phyloP scores from a whole-genome alignment of 2,888 invertebrate species.

The Parascotia fuliginaria region DNA sequence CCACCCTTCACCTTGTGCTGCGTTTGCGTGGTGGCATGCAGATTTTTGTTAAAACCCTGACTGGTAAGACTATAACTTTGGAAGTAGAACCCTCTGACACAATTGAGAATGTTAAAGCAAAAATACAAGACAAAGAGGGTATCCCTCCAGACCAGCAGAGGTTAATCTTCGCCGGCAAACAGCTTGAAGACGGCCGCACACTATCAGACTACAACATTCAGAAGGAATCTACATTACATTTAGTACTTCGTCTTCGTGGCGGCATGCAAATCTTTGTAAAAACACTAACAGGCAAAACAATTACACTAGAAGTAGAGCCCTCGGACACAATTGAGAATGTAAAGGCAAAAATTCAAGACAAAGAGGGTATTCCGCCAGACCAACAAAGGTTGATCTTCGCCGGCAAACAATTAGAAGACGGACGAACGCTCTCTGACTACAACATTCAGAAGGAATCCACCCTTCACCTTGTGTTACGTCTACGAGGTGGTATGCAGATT shows the following conservation, averaged over 20 bases:
- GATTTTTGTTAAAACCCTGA: slow-evolving; percentile 48
- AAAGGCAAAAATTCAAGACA: slow-evolving; percentile 50
- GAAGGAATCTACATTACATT: slow-evolving; percentile 48
- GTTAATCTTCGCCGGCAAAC: slow-evolving; percentile 50
- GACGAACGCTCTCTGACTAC: slow-evolving; percentile 45
- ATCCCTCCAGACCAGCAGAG: slow-evolving; percentile 52
- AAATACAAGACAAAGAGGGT: slow-evolving; percentile 53
- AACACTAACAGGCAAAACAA: slow-evolving; percentile 49
- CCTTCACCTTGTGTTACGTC: slow-evolving; percentile 42
- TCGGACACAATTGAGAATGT: slow-evolving; percentile 53
- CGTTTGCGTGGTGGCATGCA: slow-evolving; percentile 53
- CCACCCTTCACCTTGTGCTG: slow-evolving; percentile 41
- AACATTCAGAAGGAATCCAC: slow-evolving; percentile 52
- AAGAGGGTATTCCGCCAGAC: slow-evolving; percentile 51
- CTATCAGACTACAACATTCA: slow-evolving; percentile 50
- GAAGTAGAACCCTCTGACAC: slow-evolving; percentile 50
- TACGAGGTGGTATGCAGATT: slow-evolving; percentile 53
- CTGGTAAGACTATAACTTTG: slow-evolving; percentile 47
- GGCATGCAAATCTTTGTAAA: slow-evolving; percentile 55
- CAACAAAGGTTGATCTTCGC: slow-evolving; percentile 50
- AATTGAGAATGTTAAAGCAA: slow-evolving; percentile 51
- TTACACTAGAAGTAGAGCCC: slow-evolving; percentile 45
- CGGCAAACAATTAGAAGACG: slow-evolving; percentile 50
- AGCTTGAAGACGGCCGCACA: slow-evolving; percentile 49
- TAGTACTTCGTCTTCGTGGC: slow-evolving; percentile 47